Conservation (phyloP, 1,140 invertebrate genomes). For the Diuraphis noxia region DNA sequence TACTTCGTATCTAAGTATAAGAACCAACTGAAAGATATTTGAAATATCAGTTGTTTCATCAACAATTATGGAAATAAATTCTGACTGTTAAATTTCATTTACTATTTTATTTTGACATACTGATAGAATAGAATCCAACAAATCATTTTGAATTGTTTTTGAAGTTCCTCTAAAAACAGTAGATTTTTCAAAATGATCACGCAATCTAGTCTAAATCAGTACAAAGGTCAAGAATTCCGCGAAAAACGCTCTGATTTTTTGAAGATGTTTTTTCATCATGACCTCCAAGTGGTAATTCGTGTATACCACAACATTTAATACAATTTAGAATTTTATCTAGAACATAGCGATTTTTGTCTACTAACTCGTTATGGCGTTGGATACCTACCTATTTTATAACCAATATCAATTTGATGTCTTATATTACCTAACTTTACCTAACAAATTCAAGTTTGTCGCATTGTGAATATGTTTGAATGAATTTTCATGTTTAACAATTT, state of each 20-base stretch:
- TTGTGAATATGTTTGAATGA: conserved; percentile 29
- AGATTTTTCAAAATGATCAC: conserved; percentile 57
- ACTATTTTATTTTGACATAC: conserved; percentile 58
- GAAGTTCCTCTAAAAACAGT: neutral
- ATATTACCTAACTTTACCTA: neutral
- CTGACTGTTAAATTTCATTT: conserved; percentile 58
- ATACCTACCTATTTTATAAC: conserved; percentile 33
- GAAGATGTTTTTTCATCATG: conserved; percentile 58
- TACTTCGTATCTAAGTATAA: conserved; percentile 54
- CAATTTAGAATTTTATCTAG: conserved; percentile 58
- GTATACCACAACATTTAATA: conserved; percentile 58
- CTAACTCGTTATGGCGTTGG: conserved; percentile 2
- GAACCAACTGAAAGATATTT: conserved; percentile 30
- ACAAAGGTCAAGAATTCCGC: conserved; percentile 54
- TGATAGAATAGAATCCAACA: neutral
- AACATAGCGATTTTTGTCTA: conserved; percentile 22
- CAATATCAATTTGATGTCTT: neutral
- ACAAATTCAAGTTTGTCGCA: neutral
- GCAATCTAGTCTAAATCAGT: conserved; percentile 57
- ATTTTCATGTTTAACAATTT: conserved; percentile 54
- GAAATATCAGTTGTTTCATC: conserved; percentile 59
- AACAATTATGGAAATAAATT: conserved; percentile 58
- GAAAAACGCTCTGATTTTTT: conserved; percentile 55
- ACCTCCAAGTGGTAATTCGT: conserved; percentile 57
- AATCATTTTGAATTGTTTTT: too few relatives aligned